Conservation (phyloP, 2,888 invertebrate species). For the Sclerodermus sp. region DNA sequence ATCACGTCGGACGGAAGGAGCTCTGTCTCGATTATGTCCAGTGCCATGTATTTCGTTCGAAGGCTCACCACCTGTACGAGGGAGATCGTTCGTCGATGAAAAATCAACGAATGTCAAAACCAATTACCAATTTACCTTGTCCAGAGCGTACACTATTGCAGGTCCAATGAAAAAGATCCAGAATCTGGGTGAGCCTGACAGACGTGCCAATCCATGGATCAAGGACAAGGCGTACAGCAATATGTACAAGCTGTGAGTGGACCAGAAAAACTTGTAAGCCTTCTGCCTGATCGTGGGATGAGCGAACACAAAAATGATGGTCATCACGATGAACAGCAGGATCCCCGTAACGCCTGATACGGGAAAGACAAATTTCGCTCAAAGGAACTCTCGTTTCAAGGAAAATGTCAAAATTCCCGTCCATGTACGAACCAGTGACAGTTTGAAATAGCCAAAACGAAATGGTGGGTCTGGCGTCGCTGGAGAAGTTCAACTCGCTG, state of each 20-base stretch:
- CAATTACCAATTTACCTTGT: constrained; percentile 66
- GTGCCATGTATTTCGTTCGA: constrained; percentile 85
- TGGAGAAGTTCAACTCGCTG: constrained; percentile 90
- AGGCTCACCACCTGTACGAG: constrained; percentile 87
- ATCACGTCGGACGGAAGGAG: constrained; percentile 91
- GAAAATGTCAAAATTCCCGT: neutral
- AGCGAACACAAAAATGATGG: constrained; percentile 95
- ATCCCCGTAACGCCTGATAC: constrained; percentile 81
- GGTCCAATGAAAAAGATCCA: constrained; percentile 94
- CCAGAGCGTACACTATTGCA: constrained; percentile 84
- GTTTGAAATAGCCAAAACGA: constrained; percentile 96
- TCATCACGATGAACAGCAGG: constrained; percentile 85
- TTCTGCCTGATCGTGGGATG: constrained; percentile 89
- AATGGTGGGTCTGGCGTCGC: constrained; percentile 91
- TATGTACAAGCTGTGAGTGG: constrained; percentile 87
- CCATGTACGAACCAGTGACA: constrained; percentile 71
- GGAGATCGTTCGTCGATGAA: no score
- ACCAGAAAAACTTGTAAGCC: constrained; percentile 95
- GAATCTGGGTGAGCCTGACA: constrained; percentile 89
- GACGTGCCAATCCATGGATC: constrained; percentile 86
- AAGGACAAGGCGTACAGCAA: constrained; percentile 82
- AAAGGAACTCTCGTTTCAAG: neutral
- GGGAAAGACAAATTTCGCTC: no score
- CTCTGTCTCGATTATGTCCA: constrained; percentile 92
- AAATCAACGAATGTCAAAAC: neutral